Evolutionary conservation across 1,140 invertebrate genomes (phyloP).

Genomic region (Dendrolimus kikuchii): DNA sequence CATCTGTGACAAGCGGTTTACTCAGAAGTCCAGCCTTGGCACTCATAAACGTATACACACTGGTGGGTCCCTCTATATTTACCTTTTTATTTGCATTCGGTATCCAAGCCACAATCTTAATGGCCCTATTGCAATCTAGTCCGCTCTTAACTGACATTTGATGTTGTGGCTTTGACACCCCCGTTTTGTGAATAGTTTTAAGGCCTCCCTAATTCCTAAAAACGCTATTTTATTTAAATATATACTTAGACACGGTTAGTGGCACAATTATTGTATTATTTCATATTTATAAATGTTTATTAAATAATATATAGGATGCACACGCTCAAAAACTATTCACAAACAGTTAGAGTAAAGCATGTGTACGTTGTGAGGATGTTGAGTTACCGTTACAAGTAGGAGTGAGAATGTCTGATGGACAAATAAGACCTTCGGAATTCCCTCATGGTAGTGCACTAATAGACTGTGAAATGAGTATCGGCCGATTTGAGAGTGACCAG

Average conservation of each 20-base stretch:
- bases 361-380: conserved; percentile 64
- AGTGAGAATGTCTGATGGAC: conserved; percentile 62
- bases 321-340: conserved; percentile 74
- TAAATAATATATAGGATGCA: conserved; percentile 37
- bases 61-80: conserved; percentile 73
- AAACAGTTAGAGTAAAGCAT: conserved; percentile 67
- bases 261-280: conserved; percentile 6
- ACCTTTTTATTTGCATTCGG: conserved; percentile 53
- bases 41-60: conserved; percentile 89
- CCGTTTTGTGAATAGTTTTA: conserved; percentile 70
- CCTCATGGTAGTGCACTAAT: conserved; percentile 50
- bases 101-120: conserved; percentile 55
- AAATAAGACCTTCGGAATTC: conserved; percentile 59
- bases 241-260: too few species aligned
- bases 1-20: conserved; percentile 83
- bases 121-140: conserved; percentile 5
- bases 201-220: conserved; percentile 54
- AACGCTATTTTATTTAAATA: too few species aligned
- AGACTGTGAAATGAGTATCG: background rate
- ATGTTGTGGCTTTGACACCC: conserved; percentile 64
- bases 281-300: conserved; percentile 2
- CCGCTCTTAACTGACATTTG: conserved; percentile 19
- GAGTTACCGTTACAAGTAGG: conserved; percentile 38
- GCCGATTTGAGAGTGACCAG: conserved; percentile 1
- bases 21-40: conserved; percentile 85